Evolutionary conservation across 64 coral and sea anemone genomes (phyloP), one percentile per base, ranked within the genome.

Genomic region (Stylophora pistillata): DNA sequence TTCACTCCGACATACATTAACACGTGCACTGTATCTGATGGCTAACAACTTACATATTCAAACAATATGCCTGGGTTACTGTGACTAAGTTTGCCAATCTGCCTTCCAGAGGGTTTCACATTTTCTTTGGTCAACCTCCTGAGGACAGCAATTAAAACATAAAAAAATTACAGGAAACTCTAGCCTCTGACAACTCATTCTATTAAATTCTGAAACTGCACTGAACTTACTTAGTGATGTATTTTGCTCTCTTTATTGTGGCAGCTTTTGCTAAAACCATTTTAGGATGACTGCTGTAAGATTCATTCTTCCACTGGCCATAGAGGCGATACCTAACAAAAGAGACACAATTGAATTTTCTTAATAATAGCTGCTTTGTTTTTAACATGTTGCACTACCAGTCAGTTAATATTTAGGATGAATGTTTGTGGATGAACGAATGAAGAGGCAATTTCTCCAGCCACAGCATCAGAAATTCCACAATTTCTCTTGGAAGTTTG

Each of bases 1-100:
- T 47, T 47, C 37, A 47, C 7, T 47, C 7, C 37, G 3, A 7
- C 37, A 47, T 47, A 47, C 37, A 4, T 47, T 3, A 4, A 47
- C 0, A 47, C n/a, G 28, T 10, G 11, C n/a, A 27, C 10, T 27
- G 26, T 10, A 76, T 10, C 73, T 52, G 18, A 76, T 16, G 1
- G 4, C 26, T 6, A 27, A 29, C 12, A 60, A 93, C 97, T 99
- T 71, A 99, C 97, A 93, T 99, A 99, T 99, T 99, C 97, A 91
- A 99, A 99, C n/a, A 99, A 80, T 53, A 99, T 92, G 61, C 97
- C 97, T 74, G 97, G 97, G 81, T 99, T 99, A 52, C 97, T 95
- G 65, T 99, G 97, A 57, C 97, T 99, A 15, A 99, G 79, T 93
- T 99, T 99, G 52, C 97, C 97, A 88, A 99, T 99, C 58, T 99